Evolutionary conservation across 1,140 invertebrate genomes (phyloP).

Genomic region (Parasteatoda tepidariorum): DNA sequence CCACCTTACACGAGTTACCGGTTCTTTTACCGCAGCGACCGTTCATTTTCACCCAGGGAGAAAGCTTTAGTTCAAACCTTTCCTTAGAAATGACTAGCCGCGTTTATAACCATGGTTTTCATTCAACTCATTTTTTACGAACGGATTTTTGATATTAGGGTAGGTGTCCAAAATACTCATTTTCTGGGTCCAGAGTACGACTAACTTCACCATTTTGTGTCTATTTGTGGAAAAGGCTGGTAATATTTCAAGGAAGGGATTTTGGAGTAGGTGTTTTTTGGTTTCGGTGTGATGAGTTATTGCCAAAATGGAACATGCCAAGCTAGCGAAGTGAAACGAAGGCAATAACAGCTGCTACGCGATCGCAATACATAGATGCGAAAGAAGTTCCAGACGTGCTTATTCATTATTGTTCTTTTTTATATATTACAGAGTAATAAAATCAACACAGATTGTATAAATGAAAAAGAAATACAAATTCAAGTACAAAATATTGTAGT

Average conservation of each 20-base stretch:
- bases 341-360: background rate
- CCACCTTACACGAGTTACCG: conserved; percentile 37
- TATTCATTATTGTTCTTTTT: too few relatives aligned
- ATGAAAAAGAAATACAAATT: too few relatives aligned
- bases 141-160: background rate
- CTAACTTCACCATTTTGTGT: background rate
- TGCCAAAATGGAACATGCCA: background rate
- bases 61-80: background rate
- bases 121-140: background rate
- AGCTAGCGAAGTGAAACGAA: background rate
- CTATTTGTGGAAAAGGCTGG: background rate
- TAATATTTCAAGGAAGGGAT: background rate
- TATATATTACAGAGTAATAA: background rate
- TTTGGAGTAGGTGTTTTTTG: background rate
- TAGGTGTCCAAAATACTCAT: background rate
- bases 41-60: conserved; percentile 27
- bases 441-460: background rate
- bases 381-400: background rate
- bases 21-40: conserved; percentile 17
- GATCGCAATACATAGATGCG: background rate
- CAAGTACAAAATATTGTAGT: too few relatives aligned
- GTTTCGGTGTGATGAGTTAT: background rate
- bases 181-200: background rate
- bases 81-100: background rate
- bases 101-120: background rate